Percentiles rank a stretch among this genome's conserved stretches.
Conservation (phyloP, 2,888 invertebrate species). For the Dione vanillae region DNA sequence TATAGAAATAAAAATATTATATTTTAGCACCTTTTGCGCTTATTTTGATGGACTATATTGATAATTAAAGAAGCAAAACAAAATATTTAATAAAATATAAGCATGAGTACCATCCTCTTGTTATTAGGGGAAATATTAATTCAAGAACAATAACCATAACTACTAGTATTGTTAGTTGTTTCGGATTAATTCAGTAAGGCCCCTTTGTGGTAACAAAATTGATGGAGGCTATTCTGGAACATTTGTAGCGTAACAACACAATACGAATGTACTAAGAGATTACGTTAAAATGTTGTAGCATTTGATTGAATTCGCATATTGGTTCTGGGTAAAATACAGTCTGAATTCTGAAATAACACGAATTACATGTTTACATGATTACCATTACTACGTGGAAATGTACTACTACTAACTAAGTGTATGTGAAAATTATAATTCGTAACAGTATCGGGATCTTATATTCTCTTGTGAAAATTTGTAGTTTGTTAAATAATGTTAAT, state of each 20-base stretch:
- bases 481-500: too few species aligned
- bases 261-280: constrained; percentile 6
- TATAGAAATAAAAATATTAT: too few species aligned
- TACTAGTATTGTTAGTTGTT: not conserved
- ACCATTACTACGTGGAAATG: too few species aligned
- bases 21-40: too few species aligned
- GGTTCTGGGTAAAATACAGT: not conserved
- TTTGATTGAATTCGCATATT: not conserved
- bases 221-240: not conserved
- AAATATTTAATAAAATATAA: not conserved
- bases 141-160: not conserved
- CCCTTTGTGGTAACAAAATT: not conserved
- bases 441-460: too few species aligned
- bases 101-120: not conserved
- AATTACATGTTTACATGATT: too few species aligned
- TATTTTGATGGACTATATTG: too few species aligned
- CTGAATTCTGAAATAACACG: too few species aligned
- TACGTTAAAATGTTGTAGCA: not conserved
- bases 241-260: not conserved
- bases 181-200: not conserved
- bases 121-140: not conserved
- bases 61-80: not conserved
- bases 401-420: too few species aligned
- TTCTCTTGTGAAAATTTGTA: too few species aligned
- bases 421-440: too few species aligned